Conservation (phyloP, 1,140 invertebrate genomes). For the Drosophila sturtevanti region DNA sequence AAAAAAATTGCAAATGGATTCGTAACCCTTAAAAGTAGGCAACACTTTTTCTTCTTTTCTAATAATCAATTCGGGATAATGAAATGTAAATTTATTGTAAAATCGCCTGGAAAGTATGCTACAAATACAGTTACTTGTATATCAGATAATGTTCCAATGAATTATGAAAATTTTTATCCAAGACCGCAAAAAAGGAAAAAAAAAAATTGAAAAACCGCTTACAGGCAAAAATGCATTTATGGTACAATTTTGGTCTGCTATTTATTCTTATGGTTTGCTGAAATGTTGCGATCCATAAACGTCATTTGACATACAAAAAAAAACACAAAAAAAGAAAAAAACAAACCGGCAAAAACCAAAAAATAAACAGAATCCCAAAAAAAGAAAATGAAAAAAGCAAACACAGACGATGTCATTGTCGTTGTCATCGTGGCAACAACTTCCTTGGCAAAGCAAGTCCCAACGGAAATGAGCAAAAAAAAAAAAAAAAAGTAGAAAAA, state of each 20-base stretch:
- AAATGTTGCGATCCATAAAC: constrained; percentile 43
- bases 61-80: too few relatives aligned
- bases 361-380: background rate
- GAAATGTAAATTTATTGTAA: background rate
- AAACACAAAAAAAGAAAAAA: constrained; percentile 1
- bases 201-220: constrained; percentile 1
- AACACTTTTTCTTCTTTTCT: background rate
- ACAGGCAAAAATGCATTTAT: constrained; percentile 28
- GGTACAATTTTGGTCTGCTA: constrained; percentile 35
- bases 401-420: constrained; percentile 28
- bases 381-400: constrained; percentile 13
- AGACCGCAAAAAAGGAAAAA: background rate
- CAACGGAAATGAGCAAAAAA: constrained; percentile 68
- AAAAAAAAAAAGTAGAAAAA: background rate
- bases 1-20: background rate
- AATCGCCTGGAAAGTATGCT: background rate
- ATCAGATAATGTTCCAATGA: background rate
- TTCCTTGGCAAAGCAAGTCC: constrained; percentile 68
- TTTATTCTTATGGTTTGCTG: background rate
- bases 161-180: background rate
- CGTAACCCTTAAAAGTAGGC: background rate
- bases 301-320: constrained; percentile 28
- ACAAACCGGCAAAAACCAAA: background rate
- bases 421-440: constrained; percentile 60
- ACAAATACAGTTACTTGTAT: background rate